A percentile compares a stretch with the other conserved stretches of the same genome.
phyloP scores from a whole-genome alignment of 2,888 invertebrate genomes.

The Myopa testacea region DNA sequence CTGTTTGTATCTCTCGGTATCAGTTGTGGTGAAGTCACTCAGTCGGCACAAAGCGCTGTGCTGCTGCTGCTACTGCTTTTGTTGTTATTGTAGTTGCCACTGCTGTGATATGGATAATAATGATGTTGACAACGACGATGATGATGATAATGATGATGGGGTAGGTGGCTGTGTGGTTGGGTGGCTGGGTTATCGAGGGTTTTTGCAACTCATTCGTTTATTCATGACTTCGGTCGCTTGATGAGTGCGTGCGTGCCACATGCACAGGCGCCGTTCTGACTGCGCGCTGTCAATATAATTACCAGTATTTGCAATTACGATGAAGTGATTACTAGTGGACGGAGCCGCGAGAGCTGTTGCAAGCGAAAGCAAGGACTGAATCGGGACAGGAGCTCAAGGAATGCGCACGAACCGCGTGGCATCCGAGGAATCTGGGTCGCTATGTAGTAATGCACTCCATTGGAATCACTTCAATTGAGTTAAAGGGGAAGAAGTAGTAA shows the following conservation, averaged over 20 bases:
- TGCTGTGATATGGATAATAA: too few relatives aligned
- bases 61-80: background rate
- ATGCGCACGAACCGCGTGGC: constrained; percentile 1
- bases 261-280: background rate
- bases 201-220: background rate
- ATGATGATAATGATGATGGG: background rate
- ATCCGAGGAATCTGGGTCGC: constrained; percentile 34
- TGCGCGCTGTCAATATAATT: constrained; percentile 19
- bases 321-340: constrained; percentile 20
- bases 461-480: constrained; percentile 30
- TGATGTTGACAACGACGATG: too few relatives aligned
- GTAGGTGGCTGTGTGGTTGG: background rate
- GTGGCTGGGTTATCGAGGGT: background rate
- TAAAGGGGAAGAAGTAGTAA: background rate
- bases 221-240: background rate
- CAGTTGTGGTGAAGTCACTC: constrained; percentile 10
- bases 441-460: constrained; percentile 22
- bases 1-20: constrained; percentile 28
- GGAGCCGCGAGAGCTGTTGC: background rate
- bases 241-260: background rate
- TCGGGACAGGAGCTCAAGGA: constrained; percentile 14
- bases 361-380: background rate
- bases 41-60: background rate
- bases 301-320: constrained; percentile 30
- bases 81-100: background rate